Conservation (phyloP, 2,888 invertebrate species). For the Drosophila antonietae region DNA sequence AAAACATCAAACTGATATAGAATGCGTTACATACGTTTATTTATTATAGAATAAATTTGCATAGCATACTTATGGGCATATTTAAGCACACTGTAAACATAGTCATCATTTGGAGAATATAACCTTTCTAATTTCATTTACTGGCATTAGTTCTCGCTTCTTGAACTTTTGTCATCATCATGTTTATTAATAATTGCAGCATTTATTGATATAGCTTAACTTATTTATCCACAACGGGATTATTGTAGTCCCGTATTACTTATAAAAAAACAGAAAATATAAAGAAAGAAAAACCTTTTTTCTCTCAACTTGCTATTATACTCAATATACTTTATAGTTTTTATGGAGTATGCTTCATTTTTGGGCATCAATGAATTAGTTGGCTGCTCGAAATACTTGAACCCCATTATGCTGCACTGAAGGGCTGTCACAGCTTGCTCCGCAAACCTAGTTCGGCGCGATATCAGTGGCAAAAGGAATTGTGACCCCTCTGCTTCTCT, state of each 20-base stretch:
- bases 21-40: too few species aligned
- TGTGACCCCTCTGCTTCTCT: conserved; percentile 8
- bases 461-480: conserved; percentile 39
- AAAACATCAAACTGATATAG: too few species aligned
- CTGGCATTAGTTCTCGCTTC: not conserved
- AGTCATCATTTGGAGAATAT: not conserved
- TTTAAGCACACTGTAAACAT: too few species aligned
- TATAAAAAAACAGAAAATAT: too few species aligned
- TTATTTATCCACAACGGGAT: not conserved
- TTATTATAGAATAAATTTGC: not conserved
- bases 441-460: conserved; percentile 41
- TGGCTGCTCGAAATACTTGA: conserved; percentile 18
- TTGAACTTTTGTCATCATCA: not conserved
- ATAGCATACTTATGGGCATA: not conserved
- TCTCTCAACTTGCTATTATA: conserved; percentile 17
- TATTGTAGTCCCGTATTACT: too few species aligned
- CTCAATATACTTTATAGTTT: conserved; percentile 11
- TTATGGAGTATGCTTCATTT: conserved; percentile 11
- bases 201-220: not conserved
- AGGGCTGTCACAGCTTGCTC: conserved; percentile 37
- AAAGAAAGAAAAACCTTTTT: too few species aligned
- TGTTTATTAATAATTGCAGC: not conserved
- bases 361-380: conserved; percentile 35
- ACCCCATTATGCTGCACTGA: conserved; percentile 23
- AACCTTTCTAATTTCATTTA: not conserved